Conservation (phyloP, 53 echinoderm and acorn worm species). For the Holothuria leucospilota region DNA sequence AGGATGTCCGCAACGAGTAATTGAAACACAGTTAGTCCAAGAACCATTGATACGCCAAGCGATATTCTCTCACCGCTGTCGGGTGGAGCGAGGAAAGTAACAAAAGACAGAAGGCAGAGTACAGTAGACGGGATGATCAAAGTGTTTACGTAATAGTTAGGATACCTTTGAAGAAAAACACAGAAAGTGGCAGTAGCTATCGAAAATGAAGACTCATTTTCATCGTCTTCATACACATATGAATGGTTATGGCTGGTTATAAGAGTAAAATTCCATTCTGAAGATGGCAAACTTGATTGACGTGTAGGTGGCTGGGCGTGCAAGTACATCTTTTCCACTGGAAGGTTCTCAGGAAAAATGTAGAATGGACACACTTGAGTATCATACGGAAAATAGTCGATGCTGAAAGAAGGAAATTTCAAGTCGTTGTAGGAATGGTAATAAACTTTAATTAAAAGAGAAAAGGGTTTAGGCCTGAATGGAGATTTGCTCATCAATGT, state of each 20-base stretch:
- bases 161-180: conserved; percentile 1
- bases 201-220: not conserved
- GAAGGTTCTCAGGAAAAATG: not conserved
- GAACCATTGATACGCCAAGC: conserved; percentile 6
- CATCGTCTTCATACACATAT: not conserved
- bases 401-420: not conserved
- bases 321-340: not conserved
- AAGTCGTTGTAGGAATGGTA: too few species aligned
- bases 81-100: not conserved
- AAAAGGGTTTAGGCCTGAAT: too few species aligned
- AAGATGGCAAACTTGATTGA: not conserved
- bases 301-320: not conserved
- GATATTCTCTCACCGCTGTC: conserved; percentile 8
- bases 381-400: conserved; percentile 22
- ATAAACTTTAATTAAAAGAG: too few species aligned
- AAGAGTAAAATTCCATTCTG: not conserved
- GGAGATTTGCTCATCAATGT: too few species aligned
- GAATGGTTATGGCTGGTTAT: not conserved
- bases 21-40: conserved; percentile 17
- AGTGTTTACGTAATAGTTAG: not conserved
- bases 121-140: not conserved
- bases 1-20: not conserved
- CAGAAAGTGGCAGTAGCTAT: not conserved
- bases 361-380: not conserved
- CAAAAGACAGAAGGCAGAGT: not conserved